These are phyloP conservation scores for Danionella dracula DNA, from an alignment of 2,797 vertebrate genomes.

Conservation along the genomic window DNA sequence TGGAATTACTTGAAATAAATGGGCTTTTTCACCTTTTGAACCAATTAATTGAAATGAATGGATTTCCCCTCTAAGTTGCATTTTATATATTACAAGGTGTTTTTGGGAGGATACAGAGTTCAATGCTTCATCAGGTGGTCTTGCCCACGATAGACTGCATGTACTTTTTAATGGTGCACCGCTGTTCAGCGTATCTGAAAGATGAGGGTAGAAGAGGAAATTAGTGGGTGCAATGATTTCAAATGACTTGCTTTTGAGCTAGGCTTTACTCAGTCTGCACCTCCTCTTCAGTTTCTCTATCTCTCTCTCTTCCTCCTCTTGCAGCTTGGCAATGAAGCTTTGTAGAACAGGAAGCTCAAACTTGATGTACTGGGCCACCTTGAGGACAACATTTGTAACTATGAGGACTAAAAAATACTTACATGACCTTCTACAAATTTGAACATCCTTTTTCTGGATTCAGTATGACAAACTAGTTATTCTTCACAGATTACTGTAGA, in stretches of 20 bases:
- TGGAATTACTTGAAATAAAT: no score
- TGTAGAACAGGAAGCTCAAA: conserved; percentile 82
- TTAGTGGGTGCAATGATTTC: neutral
- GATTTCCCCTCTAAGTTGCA: no score
- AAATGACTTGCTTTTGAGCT: no score
- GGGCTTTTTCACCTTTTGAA: no score
- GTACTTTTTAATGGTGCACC: conserved; percentile 70
- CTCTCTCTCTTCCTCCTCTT: conserved; percentile 80
- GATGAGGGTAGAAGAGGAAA: neutral
- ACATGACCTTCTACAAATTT: no score
- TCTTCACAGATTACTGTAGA: no score
- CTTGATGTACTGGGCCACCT: conserved; percentile 87
- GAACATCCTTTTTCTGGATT: no score
- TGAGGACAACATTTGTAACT: neutral
- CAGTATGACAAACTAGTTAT: no score
- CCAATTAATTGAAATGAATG: no score
- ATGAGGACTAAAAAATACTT: no score
- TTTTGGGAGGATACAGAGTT: neutral
- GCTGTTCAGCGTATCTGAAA: conserved; percentile 69
- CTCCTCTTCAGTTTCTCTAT: conserved; percentile 75
- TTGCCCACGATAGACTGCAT: conserved; percentile 60
- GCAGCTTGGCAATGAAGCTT: conserved; percentile 80
- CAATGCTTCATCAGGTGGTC: neutral
- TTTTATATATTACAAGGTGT: no score
- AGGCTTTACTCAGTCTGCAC: conserved; percentile 47